Conservation (phyloP, 2,797 vertebrate species). For the Vipera ursinii region DNA sequence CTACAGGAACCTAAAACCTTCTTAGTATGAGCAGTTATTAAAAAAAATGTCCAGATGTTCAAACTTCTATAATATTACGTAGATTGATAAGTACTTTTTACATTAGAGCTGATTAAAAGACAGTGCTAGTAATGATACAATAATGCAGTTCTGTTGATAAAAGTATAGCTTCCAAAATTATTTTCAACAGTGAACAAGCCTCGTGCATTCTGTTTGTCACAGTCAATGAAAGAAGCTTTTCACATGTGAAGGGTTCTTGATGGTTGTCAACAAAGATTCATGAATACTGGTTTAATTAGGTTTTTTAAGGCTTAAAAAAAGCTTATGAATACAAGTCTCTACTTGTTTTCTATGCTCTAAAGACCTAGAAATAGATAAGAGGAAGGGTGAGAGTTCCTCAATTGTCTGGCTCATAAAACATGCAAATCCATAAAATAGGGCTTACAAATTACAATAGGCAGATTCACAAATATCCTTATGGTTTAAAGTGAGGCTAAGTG, state of each 20-base stretch:
- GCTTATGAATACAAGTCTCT: background rate
- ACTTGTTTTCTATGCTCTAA: background rate
- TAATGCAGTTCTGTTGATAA: background rate
- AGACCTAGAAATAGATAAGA: background rate
- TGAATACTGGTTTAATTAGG: background rate
- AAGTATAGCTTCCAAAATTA: background rate
- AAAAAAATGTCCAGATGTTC: background rate
- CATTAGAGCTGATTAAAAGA: background rate
- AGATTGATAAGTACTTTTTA: background rate
- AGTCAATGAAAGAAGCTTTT: background rate
- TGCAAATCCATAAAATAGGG: background rate
- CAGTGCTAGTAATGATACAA: background rate
- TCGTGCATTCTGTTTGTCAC: background rate
- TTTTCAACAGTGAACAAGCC: background rate
- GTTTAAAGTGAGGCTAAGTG: background rate
- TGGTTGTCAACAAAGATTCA: background rate
- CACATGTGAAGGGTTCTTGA: background rate
- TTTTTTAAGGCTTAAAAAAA: background rate
- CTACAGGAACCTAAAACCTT: background rate
- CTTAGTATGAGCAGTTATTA: background rate
- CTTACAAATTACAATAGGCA: background rate
- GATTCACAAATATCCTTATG: background rate
- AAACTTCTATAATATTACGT: background rate
- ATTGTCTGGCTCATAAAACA: background rate
- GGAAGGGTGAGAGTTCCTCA: background rate